Percentiles rank a stretch among this genome's conserved stretches.
Conservation (phyloP, 2,113 vertebrate genomes). For the Cranoglanis bouderius region DNA sequence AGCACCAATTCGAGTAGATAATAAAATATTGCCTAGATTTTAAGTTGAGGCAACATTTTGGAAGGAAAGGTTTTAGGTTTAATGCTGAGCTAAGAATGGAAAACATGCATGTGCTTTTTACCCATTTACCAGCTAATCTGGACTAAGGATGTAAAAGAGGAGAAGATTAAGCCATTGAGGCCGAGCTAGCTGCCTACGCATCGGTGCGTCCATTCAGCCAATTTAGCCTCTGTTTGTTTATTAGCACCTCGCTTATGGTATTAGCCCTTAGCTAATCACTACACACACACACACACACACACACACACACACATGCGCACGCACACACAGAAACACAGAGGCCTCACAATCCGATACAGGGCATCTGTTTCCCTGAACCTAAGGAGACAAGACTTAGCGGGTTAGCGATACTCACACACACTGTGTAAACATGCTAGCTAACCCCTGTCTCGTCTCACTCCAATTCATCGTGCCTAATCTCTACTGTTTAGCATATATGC, state of each 20-base stretch:
- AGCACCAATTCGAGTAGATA: neutral
- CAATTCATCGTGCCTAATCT: constrained; percentile 72
- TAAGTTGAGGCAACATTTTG: constrained; percentile 3
- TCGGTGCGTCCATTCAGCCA: constrained; percentile 74
- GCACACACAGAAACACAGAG: constrained; percentile 11
- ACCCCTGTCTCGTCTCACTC: constrained; percentile 61
- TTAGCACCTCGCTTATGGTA: constrained; percentile 75
- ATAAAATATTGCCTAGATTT: neutral
- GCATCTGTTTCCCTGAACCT: constrained; percentile 64
- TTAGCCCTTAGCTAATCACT: constrained; percentile 76
- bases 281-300: constrained; percentile 32
- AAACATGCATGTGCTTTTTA: constrained; percentile 29
- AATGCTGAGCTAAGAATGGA: constrained; percentile 21
- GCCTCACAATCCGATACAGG: constrained; percentile 36
- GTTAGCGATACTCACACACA: constrained; percentile 70
- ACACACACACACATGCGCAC: constrained; percentile 8
- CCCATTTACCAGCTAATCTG: constrained; percentile 73
- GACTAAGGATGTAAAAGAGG: constrained; percentile 72
- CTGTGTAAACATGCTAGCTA: constrained; percentile 75
- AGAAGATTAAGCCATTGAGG: constrained; percentile 78
- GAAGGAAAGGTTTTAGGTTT: neutral
- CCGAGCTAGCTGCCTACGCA: constrained; percentile 66
- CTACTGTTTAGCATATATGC: constrained; percentile 75
- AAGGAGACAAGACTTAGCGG: constrained; percentile 74
- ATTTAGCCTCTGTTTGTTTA: constrained; percentile 84